Percentiles rank a stretch among this genome's conserved stretches.
These are phyloP conservation scores for Phrynocephalus guinanensis DNA, from an alignment of 2,797 vertebrate species.

Conservation along the genomic window DNA sequence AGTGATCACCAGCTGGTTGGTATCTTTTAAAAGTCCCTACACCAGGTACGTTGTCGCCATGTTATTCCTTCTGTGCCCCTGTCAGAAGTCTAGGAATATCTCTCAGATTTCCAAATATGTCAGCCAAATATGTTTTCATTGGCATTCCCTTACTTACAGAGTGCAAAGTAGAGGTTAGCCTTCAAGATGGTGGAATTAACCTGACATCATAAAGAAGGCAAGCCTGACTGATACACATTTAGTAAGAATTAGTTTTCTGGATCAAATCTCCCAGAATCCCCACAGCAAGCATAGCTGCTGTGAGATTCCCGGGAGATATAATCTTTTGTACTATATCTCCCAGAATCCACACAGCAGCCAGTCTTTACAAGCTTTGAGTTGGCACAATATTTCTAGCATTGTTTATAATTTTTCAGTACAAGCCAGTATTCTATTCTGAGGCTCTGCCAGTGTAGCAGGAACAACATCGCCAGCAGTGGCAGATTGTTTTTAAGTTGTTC, in stretches of 20 bases:
- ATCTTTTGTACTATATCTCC: no score
- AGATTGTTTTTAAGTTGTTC: no score
- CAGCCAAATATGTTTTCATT: not conserved
- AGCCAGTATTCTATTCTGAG: no score
- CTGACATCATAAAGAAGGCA: not conserved
- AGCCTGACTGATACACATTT: no score
- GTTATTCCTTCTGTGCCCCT: not conserved
- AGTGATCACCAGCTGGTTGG: not conserved
- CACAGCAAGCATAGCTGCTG: no score
- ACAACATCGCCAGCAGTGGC: no score
- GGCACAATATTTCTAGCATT: not conserved
- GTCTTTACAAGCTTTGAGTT: not conserved
- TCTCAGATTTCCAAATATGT: not conserved
- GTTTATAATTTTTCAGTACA: not conserved
- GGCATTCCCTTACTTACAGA: not conserved
- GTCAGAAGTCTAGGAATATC: not conserved
- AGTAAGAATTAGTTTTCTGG: no score
- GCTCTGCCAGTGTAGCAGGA: no score
- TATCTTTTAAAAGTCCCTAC: not conserved
- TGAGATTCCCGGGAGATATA: no score
- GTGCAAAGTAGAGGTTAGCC: not conserved
- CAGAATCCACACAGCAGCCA: no score
- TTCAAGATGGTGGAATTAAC: not conserved
- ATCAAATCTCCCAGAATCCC: no score
- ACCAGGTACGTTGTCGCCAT: no score